Conservation (phyloP, 2,888 invertebrate genomes). For the Netelia melanura region DNA sequence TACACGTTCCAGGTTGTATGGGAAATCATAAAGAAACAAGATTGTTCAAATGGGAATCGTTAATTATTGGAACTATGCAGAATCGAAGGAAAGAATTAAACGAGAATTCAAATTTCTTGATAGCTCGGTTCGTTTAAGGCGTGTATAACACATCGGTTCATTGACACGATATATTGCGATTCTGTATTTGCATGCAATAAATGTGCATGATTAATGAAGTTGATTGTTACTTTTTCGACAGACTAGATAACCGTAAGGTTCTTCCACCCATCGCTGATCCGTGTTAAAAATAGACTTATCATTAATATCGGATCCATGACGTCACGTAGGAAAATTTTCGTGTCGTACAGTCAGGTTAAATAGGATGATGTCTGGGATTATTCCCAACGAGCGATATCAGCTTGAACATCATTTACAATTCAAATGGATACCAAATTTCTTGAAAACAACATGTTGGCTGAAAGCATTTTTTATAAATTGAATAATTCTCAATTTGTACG, state of each 20-base stretch:
- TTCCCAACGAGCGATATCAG: not conserved
- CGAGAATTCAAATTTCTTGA: not conserved
- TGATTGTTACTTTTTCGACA: not conserved
- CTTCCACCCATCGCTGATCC: not conserved
- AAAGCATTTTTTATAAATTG: too few relatives aligned
- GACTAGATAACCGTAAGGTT: not conserved
- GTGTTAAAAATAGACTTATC: slow-evolving; percentile 1
- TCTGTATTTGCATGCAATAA: not conserved
- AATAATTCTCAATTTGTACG: too few relatives aligned
- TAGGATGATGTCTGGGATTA: not conserved
- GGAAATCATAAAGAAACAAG: not conserved
- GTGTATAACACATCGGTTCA: not conserved
- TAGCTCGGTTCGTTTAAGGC: not conserved
- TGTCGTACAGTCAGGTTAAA: not conserved
- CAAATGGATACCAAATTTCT: not conserved
- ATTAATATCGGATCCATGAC: not conserved
- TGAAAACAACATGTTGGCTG: too few relatives aligned
- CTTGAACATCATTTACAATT: slow-evolving; percentile 36
- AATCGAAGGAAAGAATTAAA: not conserved
- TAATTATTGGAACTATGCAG: not conserved
- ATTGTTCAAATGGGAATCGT: not conserved
- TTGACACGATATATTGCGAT: not conserved
- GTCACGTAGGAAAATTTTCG: slow-evolving; percentile 24
- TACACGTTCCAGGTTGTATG: not conserved
- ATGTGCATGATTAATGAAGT: not conserved